Percentiles rank a stretch among this genome's conserved stretches.
These are phyloP conservation scores for Prochilodus magdalenae DNA, from an alignment of 2,113 vertebrate genomes.

Conservation along the genomic window DNA sequence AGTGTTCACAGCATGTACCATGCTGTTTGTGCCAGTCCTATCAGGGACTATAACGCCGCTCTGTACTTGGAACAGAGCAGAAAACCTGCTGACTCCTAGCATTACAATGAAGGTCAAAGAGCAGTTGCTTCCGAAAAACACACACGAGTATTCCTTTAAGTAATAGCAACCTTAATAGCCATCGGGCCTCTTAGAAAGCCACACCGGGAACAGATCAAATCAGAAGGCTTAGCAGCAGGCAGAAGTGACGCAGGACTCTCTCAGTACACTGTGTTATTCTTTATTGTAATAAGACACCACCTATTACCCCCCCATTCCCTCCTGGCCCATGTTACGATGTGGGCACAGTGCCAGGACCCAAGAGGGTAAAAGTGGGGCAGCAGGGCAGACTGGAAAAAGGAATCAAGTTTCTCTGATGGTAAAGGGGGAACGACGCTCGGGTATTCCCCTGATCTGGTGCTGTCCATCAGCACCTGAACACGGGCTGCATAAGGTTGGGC, in stretches of 20 bases:
- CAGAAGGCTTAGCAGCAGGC: background rate
- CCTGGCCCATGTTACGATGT: background rate
- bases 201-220: background rate
- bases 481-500: background rate
- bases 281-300: background rate
- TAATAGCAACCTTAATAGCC: background rate
- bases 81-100: too few relatives aligned
- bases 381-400: conserved; percentile 40
- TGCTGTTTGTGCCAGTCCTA: too few relatives aligned
- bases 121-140: background rate
- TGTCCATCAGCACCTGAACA: conserved; percentile 44
- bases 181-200: background rate
- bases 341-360: conserved; percentile 35
- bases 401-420: conserved; percentile 62
- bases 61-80: too few relatives aligned
- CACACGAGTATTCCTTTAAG: background rate
- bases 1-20: too few relatives aligned
- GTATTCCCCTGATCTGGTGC: conserved; percentile 61
- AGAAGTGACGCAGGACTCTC: background rate
- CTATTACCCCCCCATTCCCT: background rate
- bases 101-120: background rate
- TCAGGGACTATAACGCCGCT: too few relatives aligned
- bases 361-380: conserved; percentile 43
- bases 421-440: conserved; percentile 41
- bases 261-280: background rate